Evolutionary conservation across 2,113 vertebrate genomes (phyloP), one percentile per base, ranked within the genome.

Genomic region (Corapipo altera): DNA sequence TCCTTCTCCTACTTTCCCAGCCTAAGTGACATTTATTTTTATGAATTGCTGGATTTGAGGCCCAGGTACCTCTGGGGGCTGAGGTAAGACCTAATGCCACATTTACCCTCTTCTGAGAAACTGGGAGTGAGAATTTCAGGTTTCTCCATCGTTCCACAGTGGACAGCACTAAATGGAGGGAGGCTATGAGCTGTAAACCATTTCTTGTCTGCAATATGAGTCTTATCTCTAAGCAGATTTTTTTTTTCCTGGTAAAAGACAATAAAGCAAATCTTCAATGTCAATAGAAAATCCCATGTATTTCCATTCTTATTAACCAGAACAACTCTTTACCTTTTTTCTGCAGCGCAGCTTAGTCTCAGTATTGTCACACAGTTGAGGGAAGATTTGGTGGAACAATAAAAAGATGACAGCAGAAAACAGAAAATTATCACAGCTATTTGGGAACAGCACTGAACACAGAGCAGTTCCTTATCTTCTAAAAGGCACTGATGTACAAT

Each of bases 381-480:
- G 37, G 20, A 91, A 84, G 78, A 66, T 10, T 86, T 18, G 26
- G 23, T 14, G 23, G 27, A 89, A 67, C 0, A 12, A 52, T 5
- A 61, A 28, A 70, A 83, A 84, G 65, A 49, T 82, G 57, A 49
- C 19, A 92, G 35, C 49, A 88, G 24, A 93, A 89, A 92, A 62
- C 16, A 70, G 22, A 82, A 65, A 65, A 80, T 37, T 2, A 83
- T 71, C 66, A 65, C 73, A 77, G 32, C 33, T 91, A 51, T 23
- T 39, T 86, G 48, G 44, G 58, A 92, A 65, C 14, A 35, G 32
- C 41, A 79, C 15, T 41, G n/a, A 77, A n/a, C 39, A 44, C 18
- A 80, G 49, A 81, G 15, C 12, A 89, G 43, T 61, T 87, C 27
- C 26, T 74, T 76, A 30, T 89, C 90, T 85, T 87, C 58, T 52